Evolutionary conservation across 2,113 vertebrate species (phyloP).

Genomic region (Apistogramma diplotaenia): DNA sequence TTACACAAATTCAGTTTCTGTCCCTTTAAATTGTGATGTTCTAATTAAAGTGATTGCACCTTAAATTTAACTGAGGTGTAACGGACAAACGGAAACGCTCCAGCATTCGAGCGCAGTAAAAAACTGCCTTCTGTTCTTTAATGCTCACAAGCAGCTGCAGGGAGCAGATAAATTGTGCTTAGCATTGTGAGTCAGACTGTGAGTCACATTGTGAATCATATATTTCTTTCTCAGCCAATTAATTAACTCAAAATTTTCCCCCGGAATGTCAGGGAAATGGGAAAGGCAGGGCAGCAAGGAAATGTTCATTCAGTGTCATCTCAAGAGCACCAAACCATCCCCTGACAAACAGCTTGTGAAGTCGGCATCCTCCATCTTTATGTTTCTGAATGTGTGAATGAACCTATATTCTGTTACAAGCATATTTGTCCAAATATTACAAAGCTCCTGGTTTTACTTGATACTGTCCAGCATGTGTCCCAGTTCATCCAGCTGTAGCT

Average conservation of each 20-base stretch:
- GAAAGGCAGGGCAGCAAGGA: conserved; percentile 16
- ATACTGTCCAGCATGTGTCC: too few species aligned
- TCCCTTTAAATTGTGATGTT: conserved; percentile 21
- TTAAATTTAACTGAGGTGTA: conserved; percentile 28
- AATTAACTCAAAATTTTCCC: conserved; percentile 58
- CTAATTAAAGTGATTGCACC: conserved; percentile 52
- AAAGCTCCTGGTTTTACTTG: not conserved
- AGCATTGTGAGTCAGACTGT: not conserved
- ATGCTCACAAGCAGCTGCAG: conserved; percentile 35
- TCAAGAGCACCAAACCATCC: conserved; percentile 58
- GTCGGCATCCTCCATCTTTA: not conserved
- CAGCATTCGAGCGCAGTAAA: not conserved
- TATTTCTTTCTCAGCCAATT: conserved; percentile 58
- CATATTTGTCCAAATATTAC: not conserved
- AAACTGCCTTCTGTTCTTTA: conserved; percentile 51
- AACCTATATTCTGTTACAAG: not conserved
- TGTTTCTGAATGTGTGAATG: not conserved
- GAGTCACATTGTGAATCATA: not conserved
- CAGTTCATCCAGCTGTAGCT: too few species aligned
- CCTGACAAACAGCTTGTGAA: not conserved
- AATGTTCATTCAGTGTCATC: conserved; percentile 57
- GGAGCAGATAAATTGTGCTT: conserved; percentile 44
- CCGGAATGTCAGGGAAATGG: conserved; percentile 32
- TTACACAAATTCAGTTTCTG: conserved; percentile 14
- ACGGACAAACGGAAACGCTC: conserved; percentile 30